phyloP scores from a whole-genome alignment of 2,113 vertebrate species.

The Oreochromis tanganicae region DNA sequence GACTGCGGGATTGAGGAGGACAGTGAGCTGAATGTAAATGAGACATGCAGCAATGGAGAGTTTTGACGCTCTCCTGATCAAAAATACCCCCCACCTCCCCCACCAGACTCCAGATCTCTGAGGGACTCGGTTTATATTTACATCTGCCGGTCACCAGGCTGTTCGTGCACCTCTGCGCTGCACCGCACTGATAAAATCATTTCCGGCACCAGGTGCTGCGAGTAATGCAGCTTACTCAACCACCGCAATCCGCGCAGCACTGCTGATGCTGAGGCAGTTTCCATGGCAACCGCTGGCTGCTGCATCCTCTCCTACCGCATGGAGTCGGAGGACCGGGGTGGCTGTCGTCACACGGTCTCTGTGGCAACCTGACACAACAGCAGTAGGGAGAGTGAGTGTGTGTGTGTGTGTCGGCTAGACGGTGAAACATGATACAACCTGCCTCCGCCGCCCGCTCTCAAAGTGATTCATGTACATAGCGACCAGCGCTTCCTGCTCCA shows the following conservation, averaged over 20 bases:
- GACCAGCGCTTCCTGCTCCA: slow-evolving; percentile 34
- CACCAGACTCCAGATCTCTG: not conserved
- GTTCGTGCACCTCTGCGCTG: not conserved
- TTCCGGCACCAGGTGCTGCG: not conserved
- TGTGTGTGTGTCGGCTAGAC: slow-evolving; percentile 23
- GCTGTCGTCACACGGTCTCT: slow-evolving; percentile 56
- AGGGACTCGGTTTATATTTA: not conserved
- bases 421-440: slow-evolving; percentile 47
- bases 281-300: slow-evolving; percentile 50
- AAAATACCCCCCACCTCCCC: not conserved
- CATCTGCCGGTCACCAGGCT: not conserved
- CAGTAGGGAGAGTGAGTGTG: not conserved
- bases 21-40: not conserved
- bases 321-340: not conserved
- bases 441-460: slow-evolving; percentile 14
- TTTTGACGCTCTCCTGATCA: not conserved
- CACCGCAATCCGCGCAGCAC: not conserved
- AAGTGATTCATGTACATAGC: slow-evolving; percentile 54
- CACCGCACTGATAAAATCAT: not conserved
- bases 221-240: slow-evolving; percentile 46
- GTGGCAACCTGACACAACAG: slow-evolving; percentile 61
- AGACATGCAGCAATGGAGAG: not conserved
- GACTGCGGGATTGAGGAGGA: not conserved
- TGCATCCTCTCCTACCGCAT: slow-evolving; percentile 19
- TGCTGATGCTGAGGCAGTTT: slow-evolving; percentile 62